Base-by-base conservation (phyloP, 2,888 invertebrate genomes). In the Idaea dimidiata region DNA sequence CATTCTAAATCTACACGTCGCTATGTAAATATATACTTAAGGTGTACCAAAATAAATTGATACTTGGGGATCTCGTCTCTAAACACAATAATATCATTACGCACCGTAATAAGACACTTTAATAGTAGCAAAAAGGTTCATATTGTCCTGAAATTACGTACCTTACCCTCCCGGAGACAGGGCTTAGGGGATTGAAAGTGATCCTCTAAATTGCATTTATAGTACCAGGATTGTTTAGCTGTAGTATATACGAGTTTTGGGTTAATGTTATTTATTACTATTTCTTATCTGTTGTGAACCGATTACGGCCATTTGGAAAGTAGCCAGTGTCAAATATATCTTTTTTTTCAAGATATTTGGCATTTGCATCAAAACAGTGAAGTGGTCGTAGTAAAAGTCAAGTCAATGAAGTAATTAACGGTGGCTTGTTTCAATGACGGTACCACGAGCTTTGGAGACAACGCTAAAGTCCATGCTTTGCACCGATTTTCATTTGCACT, bases 151-250 rank as follows among this genome's bases (percentile, higher is more conserved):
- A 43, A 43, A 43, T 43, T 43, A 43, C 43, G 14, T 43, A 10
- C 43, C 43, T 43, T 43, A 43, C 43, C 43, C 43, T 43, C 43
- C 7, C 43, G 43, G 10, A 43, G 43, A 14, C 33, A 43, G 43
- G 43, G 43, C 43, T 43, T 43, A 43, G 43, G 43, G 43, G 43
- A 43, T 43, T 43, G 43, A 43, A 43, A 43, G 43, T 43, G 43
- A 43, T 43, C 2, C 43, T 10, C 43, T 43, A 43, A 43, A 43
- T 43, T 43, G 43, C 43, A 43, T 33, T 33, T 33, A 33, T 33
- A 33, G 33, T 43, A 43, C 8, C 14, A 43, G 14, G 8, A 43
- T 43, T 43, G 33, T 10, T 33, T 33, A 14, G 8, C 14, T 43
- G 43, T 43, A 43, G 43, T 43, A 8, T 43, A 43, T 24, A 24